Evolutionary conservation across 2,113 vertebrate genomes (phyloP), one percentile per base, ranked within the genome.

Genomic region (Mustelus asterias): DNA sequence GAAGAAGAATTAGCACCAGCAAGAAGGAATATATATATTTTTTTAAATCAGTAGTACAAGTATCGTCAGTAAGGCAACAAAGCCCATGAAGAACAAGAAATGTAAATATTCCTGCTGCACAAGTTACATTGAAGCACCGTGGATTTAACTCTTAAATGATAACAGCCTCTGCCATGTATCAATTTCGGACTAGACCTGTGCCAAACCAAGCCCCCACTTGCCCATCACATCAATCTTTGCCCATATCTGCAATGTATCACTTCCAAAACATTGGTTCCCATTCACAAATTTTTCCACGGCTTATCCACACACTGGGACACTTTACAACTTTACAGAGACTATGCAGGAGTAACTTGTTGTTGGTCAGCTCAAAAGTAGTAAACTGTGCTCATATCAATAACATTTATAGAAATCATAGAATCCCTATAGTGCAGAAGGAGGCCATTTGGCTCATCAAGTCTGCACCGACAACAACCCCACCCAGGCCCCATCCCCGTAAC

Each of bases 1-100:
- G 89, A 96, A 96, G 54, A 94, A 96, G 37, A 93, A 9, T 93
- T 37, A 93, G 60, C 60, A 93, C 1, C n/a, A 37, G 65, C 5
- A 63, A 10, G 24, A 26, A 29, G 41, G 54, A 2, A 11, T 29
- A 54, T 48, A 48, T 48, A 54, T 54, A 54, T n/a, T n/a, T n/a
- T n/a, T n/a, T n/a, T n/a, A n/a, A 58, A 58, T 90, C 48, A 33
- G 14, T 90, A 14, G 22, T 22, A 70, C 41, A 95, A 44, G n/a
- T 22, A 33, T 33, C 41, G 13, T n/a, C 54, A n/a, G 6, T 0
- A 60, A 20, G 14, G 14, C 9, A 89, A 89, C n/a, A 37, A 83
- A 20, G 4, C 78, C n/a, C 37, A 37, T 37, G 33, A 78, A 48
- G 3, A 58, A 83, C 16, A 89, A 33, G 1, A 54, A 88, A 54